Evolutionary conservation across 2,113 vertebrate species (phyloP).

Genomic region (Myotis brandtii): DNA sequence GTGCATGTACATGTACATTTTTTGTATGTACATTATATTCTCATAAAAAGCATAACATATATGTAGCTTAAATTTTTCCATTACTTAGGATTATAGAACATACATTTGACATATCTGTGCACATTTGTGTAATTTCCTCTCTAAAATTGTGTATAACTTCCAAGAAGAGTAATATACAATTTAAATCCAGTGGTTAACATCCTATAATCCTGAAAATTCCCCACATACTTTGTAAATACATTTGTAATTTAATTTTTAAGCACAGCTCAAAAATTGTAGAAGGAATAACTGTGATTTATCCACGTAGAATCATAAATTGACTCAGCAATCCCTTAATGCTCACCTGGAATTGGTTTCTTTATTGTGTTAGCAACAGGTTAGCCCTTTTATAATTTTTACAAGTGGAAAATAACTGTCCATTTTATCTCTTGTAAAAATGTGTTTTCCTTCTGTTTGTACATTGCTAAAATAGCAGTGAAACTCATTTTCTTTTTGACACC

Average conservation of each 20-base stretch:
- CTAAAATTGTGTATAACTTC: background rate
- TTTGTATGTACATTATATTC: background rate
- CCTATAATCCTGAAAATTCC: background rate
- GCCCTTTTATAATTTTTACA: background rate
- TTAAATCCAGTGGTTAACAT: background rate
- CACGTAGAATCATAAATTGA: background rate
- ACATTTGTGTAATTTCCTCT: background rate
- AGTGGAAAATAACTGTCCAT: background rate
- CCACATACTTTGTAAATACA: background rate
- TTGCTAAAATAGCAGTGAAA: background rate
- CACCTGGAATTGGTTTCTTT: background rate
- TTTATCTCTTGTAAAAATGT: background rate
- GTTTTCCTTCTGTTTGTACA: background rate
- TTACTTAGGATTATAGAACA: background rate
- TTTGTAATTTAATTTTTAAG: conserved; percentile 51
- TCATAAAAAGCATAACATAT: background rate
- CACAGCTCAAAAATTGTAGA: background rate
- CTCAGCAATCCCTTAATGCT: conserved; percentile 27
- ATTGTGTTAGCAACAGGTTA: conserved; percentile 1
- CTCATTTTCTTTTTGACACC: background rate
- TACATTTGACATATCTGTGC: background rate
- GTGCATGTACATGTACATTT: background rate
- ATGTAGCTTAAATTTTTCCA: background rate
- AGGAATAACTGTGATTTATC: background rate
- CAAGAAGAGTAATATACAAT: background rate